Base-by-base conservation (phyloP, 2,113 vertebrate species). In the Chionis minor region DNA sequence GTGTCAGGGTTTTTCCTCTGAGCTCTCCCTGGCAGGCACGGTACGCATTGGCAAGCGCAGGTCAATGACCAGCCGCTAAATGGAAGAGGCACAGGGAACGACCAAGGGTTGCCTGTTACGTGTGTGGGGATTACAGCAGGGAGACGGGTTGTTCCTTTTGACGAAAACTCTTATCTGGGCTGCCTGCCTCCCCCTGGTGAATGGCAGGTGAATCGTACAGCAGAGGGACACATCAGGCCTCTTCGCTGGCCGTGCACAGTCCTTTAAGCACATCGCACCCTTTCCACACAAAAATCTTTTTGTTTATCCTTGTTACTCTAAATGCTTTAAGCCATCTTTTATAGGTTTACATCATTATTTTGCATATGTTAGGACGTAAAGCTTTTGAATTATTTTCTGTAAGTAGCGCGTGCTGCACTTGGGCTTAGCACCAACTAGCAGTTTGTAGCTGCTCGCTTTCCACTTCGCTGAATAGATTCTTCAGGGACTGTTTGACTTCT, bases 101-200 rank as follows among this genome's bases (percentile, higher is more conserved):
- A 40, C 35, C 74, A 44, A 47, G 23, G 24, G 73, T 62, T 67
- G 52, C 3, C 2, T 81, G 27, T 75, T 61, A 40, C 3, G 3
- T 84, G 58, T 88, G 63, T 81, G 3, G 28, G 63, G 56, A 51
- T 96, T 84, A 33, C 93, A 63, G 13, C 92, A 86, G 45, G 49
- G 67, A 51, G 58, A 47, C 55, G 55, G 13, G 1, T 40, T 80
- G 59, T 75, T 89, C 65, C n/a, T 22, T n/a, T 22, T 61, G 30
- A 23, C 38, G 69, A 35, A 9, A 82, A 23, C 72, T 61, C 78
- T 75, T 17, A 33, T 8, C 86, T 78, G 44, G 33, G 18, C 56
- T 32, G 61, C 2, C 1, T 32, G 65, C 66, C 38, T 62, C 6
- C 49, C 44, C 0, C 0, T 9, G 3, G 21, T 22, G n/a, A 42